Evolutionary conservation across 2,113 vertebrate genomes (phyloP).

Genomic region (Salvator merianae): DNA sequence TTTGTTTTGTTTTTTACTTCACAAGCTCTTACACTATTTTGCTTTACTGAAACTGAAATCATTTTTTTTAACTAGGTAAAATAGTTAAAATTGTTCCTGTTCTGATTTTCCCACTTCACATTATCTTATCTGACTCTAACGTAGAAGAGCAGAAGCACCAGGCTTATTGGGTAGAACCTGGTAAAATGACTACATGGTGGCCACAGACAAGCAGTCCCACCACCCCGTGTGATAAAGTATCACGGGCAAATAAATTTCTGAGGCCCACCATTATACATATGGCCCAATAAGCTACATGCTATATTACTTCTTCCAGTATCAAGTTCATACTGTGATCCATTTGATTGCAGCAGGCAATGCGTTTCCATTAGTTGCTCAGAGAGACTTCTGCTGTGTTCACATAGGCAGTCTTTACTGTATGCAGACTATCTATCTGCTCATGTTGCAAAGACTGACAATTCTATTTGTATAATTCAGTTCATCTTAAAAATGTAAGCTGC

Average conservation of each 20-base stretch:
- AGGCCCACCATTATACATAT: neutral
- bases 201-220: no score
- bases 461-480: neutral
- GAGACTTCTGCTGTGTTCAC: neutral
- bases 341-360: neutral
- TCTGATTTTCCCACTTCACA: no score
- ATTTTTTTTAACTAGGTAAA: no score
- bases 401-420: neutral
- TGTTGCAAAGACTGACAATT: no score
- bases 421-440: neutral
- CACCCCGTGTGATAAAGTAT: neutral
- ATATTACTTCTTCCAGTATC: neutral
- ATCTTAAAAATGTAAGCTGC: neutral
- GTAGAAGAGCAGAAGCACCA: no score
- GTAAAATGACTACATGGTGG: no score
- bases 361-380: neutral
- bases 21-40: no score
- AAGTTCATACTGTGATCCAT: neutral
- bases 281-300: neutral
- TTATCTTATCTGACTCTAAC: no score
- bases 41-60: no score
- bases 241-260: neutral
- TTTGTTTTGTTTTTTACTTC: no score
- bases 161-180: no score
- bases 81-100: no score